A percentile compares a stretch with the other conserved stretches of the same genome.
Evolutionary conservation across 2,888 invertebrate genomes (phyloP).

Genomic region (Merodon equestris): DNA sequence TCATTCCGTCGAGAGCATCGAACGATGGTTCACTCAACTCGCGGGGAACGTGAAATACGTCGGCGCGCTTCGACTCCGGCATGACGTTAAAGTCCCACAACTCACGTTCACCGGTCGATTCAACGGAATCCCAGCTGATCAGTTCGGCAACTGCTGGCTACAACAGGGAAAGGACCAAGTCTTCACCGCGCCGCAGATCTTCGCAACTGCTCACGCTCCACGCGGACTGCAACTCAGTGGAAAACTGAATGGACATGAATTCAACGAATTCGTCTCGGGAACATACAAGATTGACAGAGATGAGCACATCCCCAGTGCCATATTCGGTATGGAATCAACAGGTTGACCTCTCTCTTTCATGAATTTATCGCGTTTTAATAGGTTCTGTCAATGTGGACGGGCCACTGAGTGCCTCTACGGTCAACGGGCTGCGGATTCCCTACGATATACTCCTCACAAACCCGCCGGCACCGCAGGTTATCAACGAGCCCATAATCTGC

Average conservation of each 20-base stretch:
- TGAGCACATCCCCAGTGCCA: conserved; percentile 78
- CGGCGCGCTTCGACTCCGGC: conserved; percentile 73
- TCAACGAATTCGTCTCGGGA: conserved; percentile 78
- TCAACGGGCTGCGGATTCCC: conserved; percentile 78
- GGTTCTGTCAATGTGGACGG: conserved; percentile 73
- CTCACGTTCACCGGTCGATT: conserved; percentile 77
- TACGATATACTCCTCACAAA: conserved; percentile 78
- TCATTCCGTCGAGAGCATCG: conserved; percentile 70
- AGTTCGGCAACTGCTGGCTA: conserved; percentile 79
- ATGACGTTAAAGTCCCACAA: conserved; percentile 75
- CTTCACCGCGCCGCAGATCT: conserved; percentile 74
- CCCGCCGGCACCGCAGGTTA: conserved; percentile 70
- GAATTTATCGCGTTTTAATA: conserved; percentile 64
- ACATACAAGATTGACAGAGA: conserved; percentile 80
- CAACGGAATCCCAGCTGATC: conserved; percentile 77
- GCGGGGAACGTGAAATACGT: conserved; percentile 75
- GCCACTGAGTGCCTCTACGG: conserved; percentile 72
- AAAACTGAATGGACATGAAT: conserved; percentile 78
- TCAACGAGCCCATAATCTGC: conserved; percentile 70
- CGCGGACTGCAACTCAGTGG: conserved; percentile 72
- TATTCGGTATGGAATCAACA: conserved; percentile 76
- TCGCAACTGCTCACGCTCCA: conserved; percentile 70
- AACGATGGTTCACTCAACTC: conserved; percentile 72
- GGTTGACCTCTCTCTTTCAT: not conserved
- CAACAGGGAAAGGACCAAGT: conserved; percentile 75